Evolutionary conservation across 2,797 vertebrate genomes (phyloP).

Genomic region (Notolepis coatsorum): DNA sequence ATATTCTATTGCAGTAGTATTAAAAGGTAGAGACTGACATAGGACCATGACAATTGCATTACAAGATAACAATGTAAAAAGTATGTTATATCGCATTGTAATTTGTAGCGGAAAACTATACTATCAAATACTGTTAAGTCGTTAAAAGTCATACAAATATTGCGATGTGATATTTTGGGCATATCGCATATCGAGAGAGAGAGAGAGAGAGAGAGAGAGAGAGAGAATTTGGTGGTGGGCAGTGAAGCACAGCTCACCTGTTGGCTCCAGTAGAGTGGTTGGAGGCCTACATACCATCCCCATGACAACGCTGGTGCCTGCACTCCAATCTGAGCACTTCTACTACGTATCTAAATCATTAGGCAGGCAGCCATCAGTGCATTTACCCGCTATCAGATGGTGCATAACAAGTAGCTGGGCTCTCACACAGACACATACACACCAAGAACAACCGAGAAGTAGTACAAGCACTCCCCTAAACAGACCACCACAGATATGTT

Average conservation of each 20-base stretch:
- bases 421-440: constrained; percentile 1
- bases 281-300: constrained; percentile 61
- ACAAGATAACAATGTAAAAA: too few species aligned
- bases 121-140: too few species aligned
- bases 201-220: too few species aligned
- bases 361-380: constrained; percentile 47
- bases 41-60: too few species aligned
- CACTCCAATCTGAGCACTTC: constrained; percentile 43
- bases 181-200: too few species aligned
- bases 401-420: constrained; percentile 38
- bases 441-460: constrained; percentile 20
- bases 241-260: constrained; percentile 47
- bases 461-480: background rate
- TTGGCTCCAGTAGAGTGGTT: constrained; percentile 40
- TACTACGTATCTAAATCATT: constrained; percentile 57
- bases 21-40: too few species aligned
- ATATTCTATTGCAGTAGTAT: too few species aligned
- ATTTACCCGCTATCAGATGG: constrained; percentile 43
- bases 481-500: too few species aligned
- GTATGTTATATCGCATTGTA: too few species aligned
- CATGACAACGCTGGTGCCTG: constrained; percentile 63
- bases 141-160: too few species aligned
- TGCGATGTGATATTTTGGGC: too few species aligned
- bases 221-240: constrained; percentile 53
- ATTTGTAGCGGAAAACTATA: too few species aligned